Percentiles rank a stretch among this genome's conserved stretches.
phyloP scores from a whole-genome alignment of 2,797 vertebrate species.

The Cyclopterus lumpus region DNA sequence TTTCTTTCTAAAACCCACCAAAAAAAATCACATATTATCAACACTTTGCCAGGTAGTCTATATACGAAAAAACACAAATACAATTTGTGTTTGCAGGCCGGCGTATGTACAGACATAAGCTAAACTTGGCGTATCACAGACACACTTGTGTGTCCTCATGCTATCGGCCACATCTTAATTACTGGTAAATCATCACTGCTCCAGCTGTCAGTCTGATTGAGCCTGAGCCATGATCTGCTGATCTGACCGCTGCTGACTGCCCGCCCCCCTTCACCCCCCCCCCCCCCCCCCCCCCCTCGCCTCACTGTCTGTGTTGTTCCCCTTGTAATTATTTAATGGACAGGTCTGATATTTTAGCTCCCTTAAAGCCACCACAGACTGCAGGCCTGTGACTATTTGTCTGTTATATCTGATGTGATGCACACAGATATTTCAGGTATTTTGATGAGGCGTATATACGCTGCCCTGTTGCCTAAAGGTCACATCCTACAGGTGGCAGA shows the following conservation, averaged over 20 bases:
- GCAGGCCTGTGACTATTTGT: constrained; percentile 1
- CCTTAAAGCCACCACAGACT: constrained; percentile 8
- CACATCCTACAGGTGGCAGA: constrained; percentile 72
- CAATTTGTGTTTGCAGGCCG: constrained; percentile 54
- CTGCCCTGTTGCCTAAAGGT: constrained; percentile 43
- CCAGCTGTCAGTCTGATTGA: constrained; percentile 93
- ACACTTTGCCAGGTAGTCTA: constrained; percentile 48
- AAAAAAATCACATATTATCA: constrained; percentile 68
- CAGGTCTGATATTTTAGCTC: constrained; percentile 28
- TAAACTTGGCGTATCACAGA: constrained; percentile 34
- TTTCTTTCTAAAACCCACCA: constrained; percentile 42
- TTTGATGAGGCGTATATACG: constrained; percentile 24
- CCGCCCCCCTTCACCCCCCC: background rate
- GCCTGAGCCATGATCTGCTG: constrained; percentile 90
- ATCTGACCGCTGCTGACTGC: constrained; percentile 66
- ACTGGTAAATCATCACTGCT: constrained; percentile 93
- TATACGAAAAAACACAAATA: constrained; percentile 60
- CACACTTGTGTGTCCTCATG: constrained; percentile 74
- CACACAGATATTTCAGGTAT: constrained; percentile 31
- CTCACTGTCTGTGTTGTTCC: constrained; percentile 2
- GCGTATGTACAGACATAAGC: background rate
- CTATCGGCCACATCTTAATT: constrained; percentile 96
- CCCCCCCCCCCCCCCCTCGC: background rate
- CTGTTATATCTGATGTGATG: constrained; percentile 28
- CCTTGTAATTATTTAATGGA: constrained; percentile 42